phyloP scores from a whole-genome alignment of 2,888 invertebrate genomes.

The Acrobasis suavella region DNA sequence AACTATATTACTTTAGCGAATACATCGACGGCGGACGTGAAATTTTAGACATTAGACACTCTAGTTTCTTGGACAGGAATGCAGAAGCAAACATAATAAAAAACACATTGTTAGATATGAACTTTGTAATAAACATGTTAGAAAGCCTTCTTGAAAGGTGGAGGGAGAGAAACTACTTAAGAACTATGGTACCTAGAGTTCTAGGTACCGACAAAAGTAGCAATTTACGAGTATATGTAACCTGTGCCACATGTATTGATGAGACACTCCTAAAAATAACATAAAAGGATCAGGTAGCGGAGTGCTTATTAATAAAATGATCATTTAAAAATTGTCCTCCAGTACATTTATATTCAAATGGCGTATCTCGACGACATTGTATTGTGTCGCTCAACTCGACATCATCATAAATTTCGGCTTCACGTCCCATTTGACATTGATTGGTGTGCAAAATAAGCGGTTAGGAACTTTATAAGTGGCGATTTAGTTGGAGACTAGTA shows the following conservation, averaged over 20 bases:
- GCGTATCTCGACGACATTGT: constrained; percentile 10
- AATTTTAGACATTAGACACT: too few relatives aligned
- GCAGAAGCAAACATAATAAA: too few relatives aligned
- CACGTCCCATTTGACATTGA: constrained; percentile 11
- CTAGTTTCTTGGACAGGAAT: too few relatives aligned
- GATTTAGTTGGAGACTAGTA: not conserved
- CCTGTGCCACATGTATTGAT: not conserved
- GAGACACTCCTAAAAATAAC: not conserved
- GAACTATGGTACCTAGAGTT: not conserved
- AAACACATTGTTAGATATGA: too few relatives aligned
- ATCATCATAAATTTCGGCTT: constrained; percentile 9
- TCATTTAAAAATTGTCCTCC: not conserved
- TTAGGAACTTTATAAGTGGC: not conserved
- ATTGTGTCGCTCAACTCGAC: not conserved
- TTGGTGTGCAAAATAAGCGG: not conserved
- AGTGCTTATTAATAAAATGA: not conserved
- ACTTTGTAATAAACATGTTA: too few relatives aligned
- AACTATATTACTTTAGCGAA: too few relatives aligned
- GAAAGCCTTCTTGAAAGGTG: too few relatives aligned
- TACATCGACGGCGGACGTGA: too few relatives aligned
- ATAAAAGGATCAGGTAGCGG: not conserved
- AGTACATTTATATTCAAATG: constrained; percentile 8
- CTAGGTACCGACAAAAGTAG: too few relatives aligned
- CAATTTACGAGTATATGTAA: too few relatives aligned
- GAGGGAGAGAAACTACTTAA: not conserved